Conservation (phyloP, 2,113 vertebrate genomes). For the Corythaixoides concolor region DNA sequence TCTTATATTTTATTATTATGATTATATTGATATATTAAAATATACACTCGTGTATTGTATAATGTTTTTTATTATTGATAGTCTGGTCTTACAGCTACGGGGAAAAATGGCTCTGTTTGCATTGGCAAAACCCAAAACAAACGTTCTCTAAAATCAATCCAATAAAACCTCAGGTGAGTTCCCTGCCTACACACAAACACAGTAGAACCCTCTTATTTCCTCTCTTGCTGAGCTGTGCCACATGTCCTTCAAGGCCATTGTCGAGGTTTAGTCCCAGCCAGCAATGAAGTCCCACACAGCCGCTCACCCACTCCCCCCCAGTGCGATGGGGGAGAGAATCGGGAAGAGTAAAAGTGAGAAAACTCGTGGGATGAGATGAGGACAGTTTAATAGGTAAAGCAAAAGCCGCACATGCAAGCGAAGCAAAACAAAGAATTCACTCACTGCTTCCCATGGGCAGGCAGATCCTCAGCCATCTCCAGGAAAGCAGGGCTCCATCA, state of each 20-base stretch:
- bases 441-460: no score
- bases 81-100: neutral
- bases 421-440: no score
- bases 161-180: neutral
- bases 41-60: neutral
- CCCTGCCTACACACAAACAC: neutral
- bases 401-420: no score
- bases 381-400: no score
- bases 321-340: no score
- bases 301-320: no score
- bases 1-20: neutral
- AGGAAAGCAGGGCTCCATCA: no score
- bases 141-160: neutral
- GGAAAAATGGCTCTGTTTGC: neutral
- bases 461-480: no score
- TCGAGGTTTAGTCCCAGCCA: no score
- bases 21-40: neutral
- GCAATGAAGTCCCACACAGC: no score
- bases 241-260: neutral
- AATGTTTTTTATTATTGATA: neutral
- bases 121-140: neutral
- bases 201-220: neutral
- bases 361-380: no score
- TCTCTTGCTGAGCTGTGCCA: neutral
- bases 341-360: no score